Base-by-base conservation (phyloP, 2,888 invertebrate species). In the Agrilus cyanescens region DNA sequence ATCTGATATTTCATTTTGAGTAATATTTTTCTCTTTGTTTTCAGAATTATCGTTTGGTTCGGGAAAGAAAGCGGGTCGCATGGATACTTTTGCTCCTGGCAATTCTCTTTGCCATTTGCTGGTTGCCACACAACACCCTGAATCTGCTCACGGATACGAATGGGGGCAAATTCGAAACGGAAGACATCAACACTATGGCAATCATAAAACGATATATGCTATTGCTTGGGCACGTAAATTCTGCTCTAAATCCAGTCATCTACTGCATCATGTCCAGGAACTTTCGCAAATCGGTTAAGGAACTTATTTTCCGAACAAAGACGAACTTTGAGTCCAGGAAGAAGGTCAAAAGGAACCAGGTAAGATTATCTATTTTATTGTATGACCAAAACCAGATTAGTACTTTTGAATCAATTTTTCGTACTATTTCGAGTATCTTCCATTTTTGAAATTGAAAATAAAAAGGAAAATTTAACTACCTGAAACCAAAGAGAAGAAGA, bases 91-190 rank as follows among this genome's bases (percentile, higher is more conserved):
- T 85, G 1, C 71, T 83, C 1, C 67, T 85, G 12, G 84, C 85
- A 0, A 73, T 83, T 2, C 71, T 85, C 15, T 86, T 86, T 57
- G 83, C 83, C 0, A 60, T 80, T 4, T 86, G 85, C 64, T 86
- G 85, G 85, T 67, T 85, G 35, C 85, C 85, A 0, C 83, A 84
- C 68, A 81, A 83, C 62, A 76, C 81, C 37, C 66, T 82, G 16
- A 76, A 74, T 55, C 68, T 84, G 12, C 66, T 84, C 39, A 63
- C 78, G 5, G 85, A 85, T 56, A 70, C 79, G 12, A 72, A 71
- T 4, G 55, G 53, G 14, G 54, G 61, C n/a, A 55, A 66, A 56
- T 49, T 59, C 10, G 32, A 45, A 6, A 37, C 25, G 20, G 44
- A 32, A 32, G 38, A 63, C 15, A 63, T 64, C 10, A 67, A 69